Evolutionary conservation across 2,113 vertebrate genomes (phyloP), one percentile per base, ranked within the genome.

Genomic region (Epinephelus cyanopodus): DNA sequence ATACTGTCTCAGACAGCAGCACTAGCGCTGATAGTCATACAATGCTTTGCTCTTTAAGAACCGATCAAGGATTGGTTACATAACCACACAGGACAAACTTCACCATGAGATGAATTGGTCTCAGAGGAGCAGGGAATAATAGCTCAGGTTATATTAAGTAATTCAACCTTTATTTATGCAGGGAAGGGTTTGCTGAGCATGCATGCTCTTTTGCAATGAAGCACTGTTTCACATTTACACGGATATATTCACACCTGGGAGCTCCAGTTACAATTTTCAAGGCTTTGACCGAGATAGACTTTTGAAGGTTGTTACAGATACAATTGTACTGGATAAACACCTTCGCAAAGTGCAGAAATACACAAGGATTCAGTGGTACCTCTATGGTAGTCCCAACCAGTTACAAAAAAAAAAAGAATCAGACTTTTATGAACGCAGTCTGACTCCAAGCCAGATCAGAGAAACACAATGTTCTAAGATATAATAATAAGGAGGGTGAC

Each of bases 111-210:
- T 83, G 69, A 79, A 88, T 62, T 23, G 68, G 67, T 56, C 89
- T 87, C 89, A 50, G 87, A 79, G 87, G 89, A 74, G 60, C 56
- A 52, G 77, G 82, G 57, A 87, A 84, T 87, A 80, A 92, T 82
- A 86, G 81, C 82, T 79, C 14, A 14, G 74, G 90, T 82, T 90
- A 92, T 86, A 90, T 86, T 80, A 84, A 89, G 85, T 67, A 82
- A 77, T 86, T 88, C 81, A 87, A 81, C 78, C 85, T 90, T 86
- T 86, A 82, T 87, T 77, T 65, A 47, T 68, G 77, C 69, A 13
- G 71, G 18, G 27, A 33, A 45, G 37, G 50, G 61, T 81, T 79
- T 82, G 89, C 85, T 48, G 90, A 84, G 75, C 42, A 6, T 73
- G 80, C 74, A 62, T 21, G 33, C 48, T 79, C 62, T 61, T 76